phyloP scores from a whole-genome alignment of 2,113 vertebrate genomes.

The Triplophysa rosa region DNA sequence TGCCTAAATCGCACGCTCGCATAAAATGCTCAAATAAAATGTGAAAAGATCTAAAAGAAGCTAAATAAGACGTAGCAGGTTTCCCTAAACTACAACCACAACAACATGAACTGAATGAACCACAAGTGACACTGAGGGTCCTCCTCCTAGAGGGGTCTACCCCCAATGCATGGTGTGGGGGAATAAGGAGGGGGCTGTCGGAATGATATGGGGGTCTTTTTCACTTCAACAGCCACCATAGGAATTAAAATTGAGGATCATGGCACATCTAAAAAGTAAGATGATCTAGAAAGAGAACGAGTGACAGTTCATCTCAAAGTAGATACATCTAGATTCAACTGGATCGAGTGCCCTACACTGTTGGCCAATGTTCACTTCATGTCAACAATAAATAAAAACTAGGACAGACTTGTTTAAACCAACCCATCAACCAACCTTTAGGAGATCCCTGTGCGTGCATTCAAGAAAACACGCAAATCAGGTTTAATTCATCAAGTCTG shows the following conservation, averaged over 20 bases:
- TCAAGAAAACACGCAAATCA: too few relatives aligned
- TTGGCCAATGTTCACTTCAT: neutral
- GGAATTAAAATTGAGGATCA: constrained; percentile 54
- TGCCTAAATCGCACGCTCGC: constrained; percentile 24
- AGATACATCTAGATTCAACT: constrained; percentile 20
- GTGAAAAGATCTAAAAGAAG: neutral
- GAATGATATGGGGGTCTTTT: constrained; percentile 70
- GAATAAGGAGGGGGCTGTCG: constrained; percentile 29
- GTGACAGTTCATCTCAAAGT: constrained; percentile 13
- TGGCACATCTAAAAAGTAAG: constrained; percentile 75
- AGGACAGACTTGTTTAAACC: neutral
- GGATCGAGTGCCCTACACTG: neutral
- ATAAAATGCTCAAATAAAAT: neutral
- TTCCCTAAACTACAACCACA: constrained; percentile 40
- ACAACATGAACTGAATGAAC: constrained; percentile 12
- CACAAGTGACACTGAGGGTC: constrained; percentile 42
- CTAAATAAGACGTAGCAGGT: neutral
- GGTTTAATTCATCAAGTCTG: neutral
- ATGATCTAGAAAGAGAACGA: constrained; percentile 60
- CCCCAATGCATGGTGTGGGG: constrained; percentile 20
- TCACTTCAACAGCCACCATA: constrained; percentile 80
- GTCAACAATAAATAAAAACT: neutral
- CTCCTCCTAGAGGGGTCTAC: constrained; percentile 27
- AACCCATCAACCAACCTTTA: too few relatives aligned
- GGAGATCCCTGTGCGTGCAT: too few relatives aligned